Conservation (phyloP, 2,888 invertebrate species). For the Belgica antarctica region DNA sequence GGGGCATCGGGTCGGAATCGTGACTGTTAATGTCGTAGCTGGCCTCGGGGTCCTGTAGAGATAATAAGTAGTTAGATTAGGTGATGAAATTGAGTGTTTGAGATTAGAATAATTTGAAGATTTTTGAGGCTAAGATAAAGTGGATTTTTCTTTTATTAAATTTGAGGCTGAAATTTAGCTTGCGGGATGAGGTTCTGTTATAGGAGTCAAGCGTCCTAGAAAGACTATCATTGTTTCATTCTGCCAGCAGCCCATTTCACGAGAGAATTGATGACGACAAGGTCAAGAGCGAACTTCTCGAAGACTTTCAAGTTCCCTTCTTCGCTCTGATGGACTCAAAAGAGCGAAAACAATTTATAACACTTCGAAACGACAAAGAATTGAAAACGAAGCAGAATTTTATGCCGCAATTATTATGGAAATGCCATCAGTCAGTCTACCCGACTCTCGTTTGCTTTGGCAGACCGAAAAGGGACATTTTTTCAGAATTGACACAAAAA, state of each 20-base stretch:
- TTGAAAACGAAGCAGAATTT: too few species aligned
- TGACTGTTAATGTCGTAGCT: slow-evolving; percentile 97
- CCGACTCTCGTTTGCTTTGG: background rate
- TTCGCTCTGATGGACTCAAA: background rate
- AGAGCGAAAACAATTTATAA: slow-evolving; percentile 37
- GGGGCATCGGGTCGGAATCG: slow-evolving; percentile 94
- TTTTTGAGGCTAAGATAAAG: too few species aligned
- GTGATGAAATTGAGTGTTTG: too few species aligned
- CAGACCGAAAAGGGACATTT: background rate
- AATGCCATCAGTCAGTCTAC: slow-evolving; percentile 7
- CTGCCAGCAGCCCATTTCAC: too few species aligned
- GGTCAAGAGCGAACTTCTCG: background rate
- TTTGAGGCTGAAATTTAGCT: too few species aligned
- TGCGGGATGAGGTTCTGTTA: too few species aligned
- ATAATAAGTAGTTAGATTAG: background rate
- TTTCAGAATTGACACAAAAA: slow-evolving; percentile 2
- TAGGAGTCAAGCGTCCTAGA: too few species aligned
- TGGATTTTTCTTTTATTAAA: too few species aligned
- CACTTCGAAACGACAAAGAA: slow-evolving; percentile 16
- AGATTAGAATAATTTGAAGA: too few species aligned
- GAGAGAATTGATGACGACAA: background rate
- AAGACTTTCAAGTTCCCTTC: slow-evolving; percentile 5
- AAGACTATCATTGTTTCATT: too few species aligned
- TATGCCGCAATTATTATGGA: slow-evolving; percentile 7
- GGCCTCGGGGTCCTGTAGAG: slow-evolving; percentile 81